A percentile compares a stretch with the other conserved stretches of the same genome.
phyloP scores from a whole-genome alignment of 2,888 invertebrate genomes.

The Ophioninae sp. region DNA sequence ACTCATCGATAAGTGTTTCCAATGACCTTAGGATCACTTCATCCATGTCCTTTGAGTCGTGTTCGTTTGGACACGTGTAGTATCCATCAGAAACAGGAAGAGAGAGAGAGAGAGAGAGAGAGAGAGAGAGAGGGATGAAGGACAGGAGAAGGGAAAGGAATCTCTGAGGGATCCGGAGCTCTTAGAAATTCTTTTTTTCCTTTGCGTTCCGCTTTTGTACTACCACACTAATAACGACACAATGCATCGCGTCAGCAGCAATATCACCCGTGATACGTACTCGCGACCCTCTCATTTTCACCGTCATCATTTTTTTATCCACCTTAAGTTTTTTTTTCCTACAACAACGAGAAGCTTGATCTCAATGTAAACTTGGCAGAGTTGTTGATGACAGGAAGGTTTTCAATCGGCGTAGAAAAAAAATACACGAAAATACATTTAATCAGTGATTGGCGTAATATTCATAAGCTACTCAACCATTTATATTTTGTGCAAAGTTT shows the following conservation, averaged over 20 bases:
- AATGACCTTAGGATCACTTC: conserved; percentile 29
- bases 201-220: conserved; percentile 20
- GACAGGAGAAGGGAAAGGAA: not conserved
- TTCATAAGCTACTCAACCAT: too few species aligned
- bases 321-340: conserved; percentile 17
- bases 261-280: conserved; percentile 73
- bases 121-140: not conserved
- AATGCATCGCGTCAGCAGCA: conserved; percentile 75
- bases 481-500: not conserved
- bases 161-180: conserved; percentile 14
- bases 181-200: conserved; percentile 38
- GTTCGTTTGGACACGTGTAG: conserved; percentile 21
- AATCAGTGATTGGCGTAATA: not conserved
- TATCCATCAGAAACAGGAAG: conserved; percentile 1
- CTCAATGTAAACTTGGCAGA: conserved; percentile 8
- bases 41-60: conserved; percentile 25
- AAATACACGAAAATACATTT: not conserved
- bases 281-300: conserved; percentile 64
- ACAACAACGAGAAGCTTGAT: conserved; percentile 27
- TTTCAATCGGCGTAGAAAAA: not conserved
- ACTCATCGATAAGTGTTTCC: conserved; percentile 28
- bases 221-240: conserved; percentile 51
- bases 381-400: not conserved
- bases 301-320: conserved; percentile 9
- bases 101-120: not conserved